Evolutionary conservation across 2,888 invertebrate genomes (phyloP), one percentile per base, ranked within the genome.

Genomic region (Erebia epiphron): DNA sequence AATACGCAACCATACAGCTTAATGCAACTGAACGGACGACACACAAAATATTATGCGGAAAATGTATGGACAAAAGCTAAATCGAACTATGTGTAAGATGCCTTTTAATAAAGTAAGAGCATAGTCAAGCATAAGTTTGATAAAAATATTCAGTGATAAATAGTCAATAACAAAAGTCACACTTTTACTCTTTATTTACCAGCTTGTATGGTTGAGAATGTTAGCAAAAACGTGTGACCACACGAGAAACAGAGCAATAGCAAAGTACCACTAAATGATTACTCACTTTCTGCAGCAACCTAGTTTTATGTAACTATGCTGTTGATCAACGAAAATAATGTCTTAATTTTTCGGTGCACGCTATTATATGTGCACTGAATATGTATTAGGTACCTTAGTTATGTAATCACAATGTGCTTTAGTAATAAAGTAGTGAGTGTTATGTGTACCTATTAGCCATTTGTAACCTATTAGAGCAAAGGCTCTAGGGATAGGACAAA

Each of bases 241-340:
- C 35, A 35, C 35, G 77, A 16, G 75, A 82, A 84, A 87, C 88
- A 88, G 89, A 86, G 84, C 75, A 74, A 76, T 80, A 82, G 78
- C 78, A 75, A 78, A 73, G 76, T 76, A 79, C 70, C 74, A 62
- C 85, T 88, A 89, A 89, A 89, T 88, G 87, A 85, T 87, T 85
- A 85, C 82, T 89, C 84, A 84, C 82, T 83, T 80, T 82, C 80
- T 79, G 79, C 79, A 79, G 79, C 79, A 79, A 79, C 78, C 80
- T 76, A 82, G 75, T 84, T 84, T 82, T 81, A 74, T 72, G 74
- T 72, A 77, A 67, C 64, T 56, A 21, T 58, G 49, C 16, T 2
- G 3, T 21, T 26, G 56, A 26, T 67, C 26, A 16, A 21, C 41
- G 62, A 73, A 68, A 64, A 68, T 14, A 66, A 57, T 63, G 63